Evolutionary conservation across 2,888 invertebrate species (phyloP).

Genomic region (Apotomis betuletana): DNA sequence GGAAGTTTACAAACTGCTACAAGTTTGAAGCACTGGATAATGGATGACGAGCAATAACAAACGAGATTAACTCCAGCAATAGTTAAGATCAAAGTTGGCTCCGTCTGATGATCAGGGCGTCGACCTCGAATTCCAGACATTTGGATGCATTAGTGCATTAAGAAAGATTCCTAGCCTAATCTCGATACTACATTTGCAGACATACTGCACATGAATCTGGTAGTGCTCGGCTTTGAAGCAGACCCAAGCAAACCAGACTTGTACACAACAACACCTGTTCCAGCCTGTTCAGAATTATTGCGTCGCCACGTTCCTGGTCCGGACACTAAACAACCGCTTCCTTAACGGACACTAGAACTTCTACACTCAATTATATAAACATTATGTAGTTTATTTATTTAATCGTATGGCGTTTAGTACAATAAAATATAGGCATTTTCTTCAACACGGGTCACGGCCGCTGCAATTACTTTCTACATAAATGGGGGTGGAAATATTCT

Average conservation of each 20-base stretch:
- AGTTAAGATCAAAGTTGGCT: slow-evolving; percentile 24
- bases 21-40: slow-evolving; percentile 10
- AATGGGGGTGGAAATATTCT: no score
- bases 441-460: no score
- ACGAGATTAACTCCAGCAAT: slow-evolving; percentile 23
- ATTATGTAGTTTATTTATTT: no score
- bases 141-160: background rate
- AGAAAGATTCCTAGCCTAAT: background rate
- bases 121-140: slow-evolving; percentile 2
- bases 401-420: no score
- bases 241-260: background rate
- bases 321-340: slow-evolving; percentile 21
- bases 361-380: background rate
- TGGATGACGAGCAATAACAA: slow-evolving; percentile 18
- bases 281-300: slow-evolving; percentile 28
- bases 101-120: slow-evolving; percentile 6
- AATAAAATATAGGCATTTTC: no score
- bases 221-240: no score
- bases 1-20: slow-evolving; percentile 18
- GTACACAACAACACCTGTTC: slow-evolving; percentile 25
- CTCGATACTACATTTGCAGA: no score
- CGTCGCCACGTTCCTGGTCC: slow-evolving; percentile 20
- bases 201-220: no score
- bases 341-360: slow-evolving; percentile 20
- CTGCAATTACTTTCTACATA: no score